Percentiles rank a stretch among this genome's conserved stretches.
Conservation (phyloP, 2,888 invertebrate genomes). For the Escarpia spicata region DNA sequence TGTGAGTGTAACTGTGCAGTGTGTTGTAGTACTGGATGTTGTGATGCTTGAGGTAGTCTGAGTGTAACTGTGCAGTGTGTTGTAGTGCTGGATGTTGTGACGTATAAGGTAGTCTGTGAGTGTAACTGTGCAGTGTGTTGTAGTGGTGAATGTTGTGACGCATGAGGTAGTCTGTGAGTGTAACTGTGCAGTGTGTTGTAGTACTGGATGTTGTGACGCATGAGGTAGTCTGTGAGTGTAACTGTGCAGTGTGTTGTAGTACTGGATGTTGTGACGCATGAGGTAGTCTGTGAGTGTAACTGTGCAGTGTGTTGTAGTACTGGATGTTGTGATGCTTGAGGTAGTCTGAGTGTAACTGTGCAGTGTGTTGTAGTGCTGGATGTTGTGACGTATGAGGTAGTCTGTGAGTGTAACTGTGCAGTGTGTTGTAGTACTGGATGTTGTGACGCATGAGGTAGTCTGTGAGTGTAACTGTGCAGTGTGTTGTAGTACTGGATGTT, state of each 20-base stretch:
- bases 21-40: not conserved
- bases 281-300: too few relatives aligned
- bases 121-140: not conserved
- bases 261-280: not conserved
- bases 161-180: too few relatives aligned
- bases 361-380: not conserved
- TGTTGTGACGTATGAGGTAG: not conserved
- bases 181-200: not conserved
- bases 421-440: not conserved
- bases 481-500: not conserved
- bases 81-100: not conserved
- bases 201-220: not conserved
- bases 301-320: not conserved
- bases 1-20: not conserved
- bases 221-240: too few relatives aligned
- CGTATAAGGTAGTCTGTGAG: too few relatives aligned
- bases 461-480: not conserved
- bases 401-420: too few relatives aligned
- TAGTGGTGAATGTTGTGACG: not conserved
- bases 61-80: not conserved
- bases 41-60: too few relatives aligned
- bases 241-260: not conserved
- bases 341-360: too few relatives aligned
- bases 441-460: not conserved
- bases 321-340: not conserved